A percentile compares a stretch with the other conserved stretches of the same genome.
Evolutionary conservation across 2,113 vertebrate genomes (phyloP).

Genomic region (Bufo bufo): DNA sequence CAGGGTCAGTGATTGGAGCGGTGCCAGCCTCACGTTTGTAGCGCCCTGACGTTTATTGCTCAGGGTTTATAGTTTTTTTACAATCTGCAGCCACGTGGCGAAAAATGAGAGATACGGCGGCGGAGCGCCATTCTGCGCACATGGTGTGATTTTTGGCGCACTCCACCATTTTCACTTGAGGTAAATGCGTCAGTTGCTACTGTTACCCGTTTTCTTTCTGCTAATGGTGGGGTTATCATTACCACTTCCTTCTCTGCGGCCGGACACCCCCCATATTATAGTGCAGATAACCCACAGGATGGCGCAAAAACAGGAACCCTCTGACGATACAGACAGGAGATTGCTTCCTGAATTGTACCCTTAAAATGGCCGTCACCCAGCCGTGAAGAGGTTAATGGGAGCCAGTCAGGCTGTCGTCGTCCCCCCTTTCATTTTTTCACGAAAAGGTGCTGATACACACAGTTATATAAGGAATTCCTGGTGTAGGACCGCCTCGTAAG

Average conservation of each 20-base stretch:
- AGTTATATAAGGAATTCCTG: background rate
- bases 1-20: background rate
- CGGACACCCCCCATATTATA: background rate
- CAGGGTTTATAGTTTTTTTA: too few species aligned
- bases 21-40: background rate
- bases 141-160: background rate
- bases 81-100: too few species aligned
- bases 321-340: background rate
- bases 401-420: background rate
- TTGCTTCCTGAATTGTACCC: constrained; percentile 12
- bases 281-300: background rate
- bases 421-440: background rate
- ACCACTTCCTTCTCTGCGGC: background rate
- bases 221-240: background rate
- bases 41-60: background rate
- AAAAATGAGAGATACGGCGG: too few species aligned
- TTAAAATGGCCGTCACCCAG: background rate
- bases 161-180: background rate
- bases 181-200: background rate
- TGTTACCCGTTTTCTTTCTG: too few species aligned
- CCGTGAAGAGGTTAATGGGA: background rate
- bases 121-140: too few species aligned
- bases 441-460: background rate
- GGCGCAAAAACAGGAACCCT: background rate
- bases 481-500: background rate